Percentiles rank a stretch among this genome's conserved stretches.
phyloP scores from a whole-genome alignment of 64 coral and sea anemone genomes.

The Anthopleura sola region DNA sequence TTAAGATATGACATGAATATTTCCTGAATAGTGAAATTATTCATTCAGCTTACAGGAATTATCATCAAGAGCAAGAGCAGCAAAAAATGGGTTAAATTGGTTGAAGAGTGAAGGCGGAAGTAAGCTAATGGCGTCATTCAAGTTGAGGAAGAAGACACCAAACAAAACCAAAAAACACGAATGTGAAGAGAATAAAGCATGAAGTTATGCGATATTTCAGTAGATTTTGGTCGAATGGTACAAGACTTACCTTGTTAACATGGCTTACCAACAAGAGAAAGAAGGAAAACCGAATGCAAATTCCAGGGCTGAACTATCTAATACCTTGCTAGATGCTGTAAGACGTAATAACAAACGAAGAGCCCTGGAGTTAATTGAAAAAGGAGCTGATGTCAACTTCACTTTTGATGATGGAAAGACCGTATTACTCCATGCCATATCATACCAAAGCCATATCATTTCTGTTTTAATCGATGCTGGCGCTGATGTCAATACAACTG shows the following conservation, averaged over 20 bases:
- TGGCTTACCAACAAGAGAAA: neutral
- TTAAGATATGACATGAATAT: neutral
- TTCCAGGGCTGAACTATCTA: neutral
- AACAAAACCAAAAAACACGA: neutral
- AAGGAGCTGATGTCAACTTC: neutral
- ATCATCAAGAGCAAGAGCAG: neutral
- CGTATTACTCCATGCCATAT: neutral
- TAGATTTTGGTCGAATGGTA: neutral
- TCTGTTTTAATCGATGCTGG: slow-evolving; percentile 9
- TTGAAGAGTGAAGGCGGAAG: neutral
- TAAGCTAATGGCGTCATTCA: neutral
- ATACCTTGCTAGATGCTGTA: neutral
- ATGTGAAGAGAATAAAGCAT: neutral
- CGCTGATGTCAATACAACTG: neutral
- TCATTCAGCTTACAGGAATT: neutral
- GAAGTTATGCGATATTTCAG: neutral
- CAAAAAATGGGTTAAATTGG: neutral
- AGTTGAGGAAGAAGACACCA: neutral
- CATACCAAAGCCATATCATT: neutral
- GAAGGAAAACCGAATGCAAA: neutral
- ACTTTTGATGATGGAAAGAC: neutral
- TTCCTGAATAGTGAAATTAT: neutral
- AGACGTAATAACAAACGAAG: neutral
- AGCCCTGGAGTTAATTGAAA: neutral
- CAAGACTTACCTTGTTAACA: neutral